These are phyloP conservation scores for Pseudomyrmex concolor DNA, from an alignment of 1,140 invertebrate genomes.

Conservation along the genomic window DNA sequence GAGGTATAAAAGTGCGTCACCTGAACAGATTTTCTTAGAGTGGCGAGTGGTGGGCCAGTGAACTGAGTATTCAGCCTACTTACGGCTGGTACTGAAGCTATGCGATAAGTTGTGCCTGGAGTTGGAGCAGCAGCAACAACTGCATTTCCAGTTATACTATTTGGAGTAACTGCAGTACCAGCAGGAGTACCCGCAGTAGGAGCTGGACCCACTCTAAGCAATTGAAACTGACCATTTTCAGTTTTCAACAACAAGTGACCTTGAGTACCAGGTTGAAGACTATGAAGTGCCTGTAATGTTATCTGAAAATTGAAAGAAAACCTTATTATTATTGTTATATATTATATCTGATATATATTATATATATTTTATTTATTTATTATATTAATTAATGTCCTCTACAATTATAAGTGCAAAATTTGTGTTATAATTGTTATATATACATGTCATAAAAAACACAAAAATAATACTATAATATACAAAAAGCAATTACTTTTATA, in stretches of 20 bases:
- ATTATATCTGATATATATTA: background rate
- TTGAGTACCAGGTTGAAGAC: slow-evolving; percentile 92
- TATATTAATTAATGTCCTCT: no score
- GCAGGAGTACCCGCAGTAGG: slow-evolving; percentile 85
- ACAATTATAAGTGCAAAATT: no score
- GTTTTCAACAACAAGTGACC: slow-evolving; percentile 96
- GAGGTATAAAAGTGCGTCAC: slow-evolving; percentile 84
- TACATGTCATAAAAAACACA: no score
- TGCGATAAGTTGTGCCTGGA: slow-evolving; percentile 85
- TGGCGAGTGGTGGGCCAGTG: slow-evolving; percentile 86
- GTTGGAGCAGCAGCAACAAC: slow-evolving; percentile 80
- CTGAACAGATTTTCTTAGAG: slow-evolving; percentile 86
- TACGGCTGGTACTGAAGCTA: slow-evolving; percentile 87
- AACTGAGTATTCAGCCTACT: slow-evolving; percentile 86
- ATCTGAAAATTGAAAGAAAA: slow-evolving; percentile 87
- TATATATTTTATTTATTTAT: no score
- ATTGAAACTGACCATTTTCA: slow-evolving; percentile 97
- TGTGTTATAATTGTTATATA: no score
- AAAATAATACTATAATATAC: no score
- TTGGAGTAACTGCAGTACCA: slow-evolving; percentile 87
- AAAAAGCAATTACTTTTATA: no score
- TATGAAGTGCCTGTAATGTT: slow-evolving; percentile 93
- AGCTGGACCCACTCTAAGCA: slow-evolving; percentile 94
- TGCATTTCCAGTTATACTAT: slow-evolving; percentile 85
- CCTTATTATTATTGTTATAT: background rate